Evolutionary conservation across 2,888 invertebrate species (phyloP).

Genomic region (Craniophora ligustri): DNA sequence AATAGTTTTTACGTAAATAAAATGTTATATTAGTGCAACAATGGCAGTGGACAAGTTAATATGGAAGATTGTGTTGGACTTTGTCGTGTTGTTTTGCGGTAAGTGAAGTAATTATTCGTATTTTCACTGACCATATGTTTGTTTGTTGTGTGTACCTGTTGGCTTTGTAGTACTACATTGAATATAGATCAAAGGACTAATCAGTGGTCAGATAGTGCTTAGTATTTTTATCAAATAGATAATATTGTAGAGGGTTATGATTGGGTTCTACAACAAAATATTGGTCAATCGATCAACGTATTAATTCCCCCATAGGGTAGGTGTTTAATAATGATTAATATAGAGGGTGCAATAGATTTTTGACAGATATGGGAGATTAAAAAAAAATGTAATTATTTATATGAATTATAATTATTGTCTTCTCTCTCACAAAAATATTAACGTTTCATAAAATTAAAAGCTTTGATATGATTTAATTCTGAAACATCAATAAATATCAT

Average conservation of each 20-base stretch:
- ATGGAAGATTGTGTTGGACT: constrained; percentile 77
- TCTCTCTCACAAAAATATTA: no score
- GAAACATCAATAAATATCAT: no score
- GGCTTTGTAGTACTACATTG: constrained; percentile 1
- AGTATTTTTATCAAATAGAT: neutral
- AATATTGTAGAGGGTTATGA: neutral
- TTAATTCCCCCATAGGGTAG: no score
- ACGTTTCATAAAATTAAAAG: no score
- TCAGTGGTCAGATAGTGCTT: constrained; percentile 13
- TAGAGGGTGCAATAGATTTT: no score
- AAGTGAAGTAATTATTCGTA: constrained; percentile 55
- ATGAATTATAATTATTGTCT: no score
- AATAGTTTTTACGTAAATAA: constrained; percentile 31
- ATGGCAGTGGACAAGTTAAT: constrained; percentile 71
- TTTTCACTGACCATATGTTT: constrained; percentile 14
- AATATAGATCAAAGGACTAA: constrained; percentile 13
- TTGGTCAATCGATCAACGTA: no score
- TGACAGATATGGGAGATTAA: no score
- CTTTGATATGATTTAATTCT: no score
- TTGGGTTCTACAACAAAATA: no score
- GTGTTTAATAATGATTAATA: no score
- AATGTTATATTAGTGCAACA: constrained; percentile 41
- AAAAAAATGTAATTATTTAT: no score
- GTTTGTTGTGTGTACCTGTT: constrained; percentile 15
- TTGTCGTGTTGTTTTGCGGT: constrained; percentile 73